Base-by-base conservation (phyloP, 1,140 invertebrate genomes). In the Trachymyrmex cornetzi region DNA sequence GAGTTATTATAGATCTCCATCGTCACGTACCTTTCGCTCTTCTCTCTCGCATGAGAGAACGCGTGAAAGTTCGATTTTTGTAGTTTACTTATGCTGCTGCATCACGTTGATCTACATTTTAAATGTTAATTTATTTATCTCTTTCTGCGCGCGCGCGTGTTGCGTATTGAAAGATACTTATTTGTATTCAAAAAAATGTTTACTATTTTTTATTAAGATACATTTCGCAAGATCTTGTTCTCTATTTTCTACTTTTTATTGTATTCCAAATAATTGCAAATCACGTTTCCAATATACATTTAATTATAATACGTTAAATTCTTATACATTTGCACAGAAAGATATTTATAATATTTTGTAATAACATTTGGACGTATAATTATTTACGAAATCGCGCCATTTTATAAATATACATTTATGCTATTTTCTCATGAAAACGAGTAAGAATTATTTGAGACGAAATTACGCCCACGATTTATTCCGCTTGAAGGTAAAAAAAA, bases 401-500 rank as follows among this genome's bases (percentile, higher is more conserved):
- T 72, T 80, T 9, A 6, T 34, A 61, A 1, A n/a, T 48, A 7
- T 24, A n/a, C 7, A 9, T 38, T 44, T 61, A 44, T 61, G 7
- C 1, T 6, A 61, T 27, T 19, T 77, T 24, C 22, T 53, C 50
- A 14, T 3, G 14, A 48, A 53, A 71, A 72, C 3, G 14, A 59
- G 55, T 24, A 59, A 27, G 48, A 24, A 48, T 5, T 38, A 74
- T 22, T 30, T 77, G 22, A 48, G 30, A 55, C 38, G 24, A 86
- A 88, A 11, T 74, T 71, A 82, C 77, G 34, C 77, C 85, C 50
- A 77, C 87, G n/a, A 63, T 5, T 69, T 71, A 81, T 24, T 67
- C 2, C 19, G 34, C 74, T 75, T 24, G 71, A 77, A 80, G 30
- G 48, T 48, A 9, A 59, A n/a, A n/a, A n/a, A n/a, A n/a, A 69